phyloP scores from a whole-genome alignment of 2,888 invertebrate species.

The Drosophila prolongata region DNA sequence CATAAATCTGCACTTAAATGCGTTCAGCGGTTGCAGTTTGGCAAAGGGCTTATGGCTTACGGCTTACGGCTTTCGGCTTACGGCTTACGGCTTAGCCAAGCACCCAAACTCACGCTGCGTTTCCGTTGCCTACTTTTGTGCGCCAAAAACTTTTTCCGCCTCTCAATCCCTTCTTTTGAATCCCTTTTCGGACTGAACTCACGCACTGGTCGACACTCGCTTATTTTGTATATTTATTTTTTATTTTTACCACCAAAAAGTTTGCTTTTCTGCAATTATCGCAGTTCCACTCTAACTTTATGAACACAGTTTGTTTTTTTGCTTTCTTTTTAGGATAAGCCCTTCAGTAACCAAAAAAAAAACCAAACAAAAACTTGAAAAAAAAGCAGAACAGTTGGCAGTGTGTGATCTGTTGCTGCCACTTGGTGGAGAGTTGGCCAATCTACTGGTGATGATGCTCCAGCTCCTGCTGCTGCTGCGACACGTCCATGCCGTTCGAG shows the following conservation, averaged over 20 bases:
- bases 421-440: neutral
- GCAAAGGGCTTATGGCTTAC: slow-evolving; percentile 5
- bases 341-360: slow-evolving; percentile 28
- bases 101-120: neutral
- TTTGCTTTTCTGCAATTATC: neutral
- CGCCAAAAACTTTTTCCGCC: slow-evolving; percentile 12
- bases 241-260: neutral
- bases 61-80: neutral
- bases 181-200: neutral
- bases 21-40: slow-evolving; percentile 16
- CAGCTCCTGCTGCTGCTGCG: slow-evolving; percentile 21
- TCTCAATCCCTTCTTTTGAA: slow-evolving; percentile 2
- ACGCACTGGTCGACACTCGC: slow-evolving; percentile 10
- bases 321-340: neutral
- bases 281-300: slow-evolving; percentile 18
- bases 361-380: neutral
- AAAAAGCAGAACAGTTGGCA: slow-evolving; percentile 12
- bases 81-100: neutral
- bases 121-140: slow-evolving; percentile 18
- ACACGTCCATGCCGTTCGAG: slow-evolving; percentile 51
- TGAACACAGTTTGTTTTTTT: slow-evolving; percentile 1
- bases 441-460: slow-evolving; percentile 14
- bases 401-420: slow-evolving; percentile 20
- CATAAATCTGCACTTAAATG: slow-evolving; percentile 34
- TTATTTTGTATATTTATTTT: neutral